These are phyloP conservation scores for Minunthozetes semirufus DNA, from an alignment of 2,888 invertebrate species.

Conservation along the genomic window DNA sequence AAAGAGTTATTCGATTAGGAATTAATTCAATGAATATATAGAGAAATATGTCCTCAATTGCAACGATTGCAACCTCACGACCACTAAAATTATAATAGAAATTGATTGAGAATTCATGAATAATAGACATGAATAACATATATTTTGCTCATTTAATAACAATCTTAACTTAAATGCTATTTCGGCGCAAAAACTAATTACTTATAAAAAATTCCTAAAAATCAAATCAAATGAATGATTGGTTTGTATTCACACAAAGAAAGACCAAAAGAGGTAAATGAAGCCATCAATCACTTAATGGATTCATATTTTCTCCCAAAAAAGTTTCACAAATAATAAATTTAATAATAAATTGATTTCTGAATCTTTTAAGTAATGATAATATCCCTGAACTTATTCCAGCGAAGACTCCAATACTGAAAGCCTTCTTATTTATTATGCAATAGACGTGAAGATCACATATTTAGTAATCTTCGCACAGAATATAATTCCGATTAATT, in stretches of 20 bases:
- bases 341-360: not conserved
- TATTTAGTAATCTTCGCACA: too few species aligned
- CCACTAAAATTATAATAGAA: not conserved
- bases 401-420: not conserved
- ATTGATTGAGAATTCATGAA: not conserved
- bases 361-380: not conserved
- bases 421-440: too few species aligned
- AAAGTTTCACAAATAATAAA: not conserved
- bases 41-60: not conserved
- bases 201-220: not conserved
- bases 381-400: not conserved
- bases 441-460: too few species aligned
- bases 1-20: too few species aligned
- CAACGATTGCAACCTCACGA: not conserved
- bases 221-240: not conserved
- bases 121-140: not conserved
- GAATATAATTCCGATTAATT: too few species aligned
- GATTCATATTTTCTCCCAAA: not conserved
- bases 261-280: not conserved
- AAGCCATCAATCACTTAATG: conserved; percentile 4
- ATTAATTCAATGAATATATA: not conserved
- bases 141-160: not conserved
- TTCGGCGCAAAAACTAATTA: not conserved
- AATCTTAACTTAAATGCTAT: not conserved
- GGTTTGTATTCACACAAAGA: not conserved